Evolutionary conservation across 2,888 invertebrate species (phyloP), one percentile per base, ranked within the genome.

Genomic region (Bellardia bayeri): DNA sequence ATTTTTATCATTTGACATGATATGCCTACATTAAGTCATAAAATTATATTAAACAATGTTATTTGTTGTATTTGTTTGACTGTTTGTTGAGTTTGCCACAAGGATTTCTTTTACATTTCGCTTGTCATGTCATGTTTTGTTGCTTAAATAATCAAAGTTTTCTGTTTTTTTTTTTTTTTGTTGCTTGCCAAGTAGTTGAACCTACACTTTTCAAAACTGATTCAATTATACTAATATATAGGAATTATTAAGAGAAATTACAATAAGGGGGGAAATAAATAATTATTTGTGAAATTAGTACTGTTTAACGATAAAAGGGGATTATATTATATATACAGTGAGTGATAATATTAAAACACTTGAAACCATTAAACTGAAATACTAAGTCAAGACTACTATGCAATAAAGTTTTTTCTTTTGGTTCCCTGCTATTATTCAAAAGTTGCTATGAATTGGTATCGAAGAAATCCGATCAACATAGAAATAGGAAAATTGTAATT

Each of bases 21-120:
- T 87, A 87, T 87, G 87, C 87, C 87, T 87, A 87, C 87, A 87
- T 87, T 87, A 87, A 87, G 87, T 87, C 87, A 87, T 87, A 87
- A 87, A 87, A 87, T 87, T 75, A 87, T 82, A 87, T 85, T 78
- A 74, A 82, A 87, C 69, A 82, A 74, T 84, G 84, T 82, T 79
- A 78, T 72, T 83, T 72, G 66, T 83, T 74, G 8, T 40, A 23
- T 66, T 40, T 82, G 30, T 56, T 42, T 72, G 54, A 42, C 9
- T 40, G n/a, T 33, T 37, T 63, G 58, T 13, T 81, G 61, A 16
- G 1, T 76, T 72, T 75, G 80, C 68, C 68, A 63, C 63, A 75
- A 75, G 68, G 61, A 85, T 71, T 56, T 72, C 23, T 71, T 56
- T 72, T n/a, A 75, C 72, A 84, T 58, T 66, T 79, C 74, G 54